Evolutionary conservation across 2,888 invertebrate species (phyloP).

Genomic region (Eurytoma californica): DNA sequence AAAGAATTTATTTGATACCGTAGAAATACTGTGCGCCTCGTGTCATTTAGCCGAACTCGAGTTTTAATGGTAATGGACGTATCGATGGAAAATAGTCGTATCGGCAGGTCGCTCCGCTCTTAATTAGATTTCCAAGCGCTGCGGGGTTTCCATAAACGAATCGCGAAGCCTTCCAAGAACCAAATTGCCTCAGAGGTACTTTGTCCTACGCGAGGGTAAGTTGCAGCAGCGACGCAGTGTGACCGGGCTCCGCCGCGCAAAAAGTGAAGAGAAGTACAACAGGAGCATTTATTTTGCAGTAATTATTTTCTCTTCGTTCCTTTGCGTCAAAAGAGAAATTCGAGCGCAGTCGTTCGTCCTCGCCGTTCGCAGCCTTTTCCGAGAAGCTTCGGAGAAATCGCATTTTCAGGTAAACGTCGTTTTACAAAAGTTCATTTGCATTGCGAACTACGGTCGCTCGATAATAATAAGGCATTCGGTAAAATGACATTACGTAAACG

Average conservation of each 20-base stretch:
- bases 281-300: not conserved
- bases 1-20: slow-evolving; percentile 4
- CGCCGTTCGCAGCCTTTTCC: not conserved
- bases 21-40: slow-evolving; percentile 27
- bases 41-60: slow-evolving; percentile 6
- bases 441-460: too few species aligned
- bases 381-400: not conserved
- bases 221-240: slow-evolving; percentile 35
- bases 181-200: slow-evolving; percentile 65
- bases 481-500: too few species aligned
- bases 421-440: too few species aligned
- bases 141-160: slow-evolving; percentile 71
- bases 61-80: slow-evolving; percentile 21
- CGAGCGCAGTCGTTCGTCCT: too few species aligned
- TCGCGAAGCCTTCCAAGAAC: slow-evolving; percentile 71
- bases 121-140: slow-evolving; percentile 68
- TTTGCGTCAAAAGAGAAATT: too few species aligned
- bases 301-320: too few species aligned
- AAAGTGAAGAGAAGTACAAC: not conserved
- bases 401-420: slow-evolving; percentile 6
- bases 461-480: too few species aligned
- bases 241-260: not conserved
- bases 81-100: slow-evolving; percentile 53
- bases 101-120: slow-evolving; percentile 61
- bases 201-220: slow-evolving; percentile 68